These are phyloP conservation scores for Saccopteryx leptura DNA, from an alignment of 2,113 vertebrate genomes.

Conservation along the genomic window DNA sequence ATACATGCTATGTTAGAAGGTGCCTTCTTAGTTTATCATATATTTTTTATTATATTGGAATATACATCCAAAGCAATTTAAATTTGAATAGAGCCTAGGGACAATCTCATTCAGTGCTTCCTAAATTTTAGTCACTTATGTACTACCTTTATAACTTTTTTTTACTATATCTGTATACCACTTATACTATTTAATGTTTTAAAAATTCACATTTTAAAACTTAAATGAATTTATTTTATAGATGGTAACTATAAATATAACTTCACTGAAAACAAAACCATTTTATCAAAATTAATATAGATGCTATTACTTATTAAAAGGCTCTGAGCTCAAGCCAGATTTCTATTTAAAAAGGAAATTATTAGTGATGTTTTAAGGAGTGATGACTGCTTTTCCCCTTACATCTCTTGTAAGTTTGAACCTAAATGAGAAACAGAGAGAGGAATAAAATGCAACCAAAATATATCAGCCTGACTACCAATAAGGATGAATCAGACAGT, in stretches of 20 bases:
- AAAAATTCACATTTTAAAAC: constrained; percentile 57
- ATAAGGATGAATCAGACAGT: not conserved
- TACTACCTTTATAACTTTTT: constrained; percentile 26
- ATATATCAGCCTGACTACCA: not conserved
- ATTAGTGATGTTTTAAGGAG: not conserved
- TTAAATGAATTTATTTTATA: constrained; percentile 56
- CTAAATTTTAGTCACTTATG: constrained; percentile 47
- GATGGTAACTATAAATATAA: constrained; percentile 31
- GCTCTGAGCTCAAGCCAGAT: not conserved
- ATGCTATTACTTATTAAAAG: not conserved
- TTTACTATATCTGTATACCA: not conserved
- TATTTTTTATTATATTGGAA: constrained; percentile 19
- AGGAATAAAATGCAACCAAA: constrained; percentile 21
- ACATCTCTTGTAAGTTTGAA: not conserved
- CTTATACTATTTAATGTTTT: constrained; percentile 15
- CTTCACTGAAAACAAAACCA: constrained; percentile 37
- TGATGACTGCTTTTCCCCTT: constrained; percentile 28
- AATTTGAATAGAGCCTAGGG: not conserved
- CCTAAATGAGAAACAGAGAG: not conserved
- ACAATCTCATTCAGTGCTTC: constrained; percentile 33
- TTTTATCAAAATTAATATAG: constrained; percentile 21
- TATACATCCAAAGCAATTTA: constrained; percentile 44
- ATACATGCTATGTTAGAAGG: not conserved
- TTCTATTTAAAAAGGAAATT: constrained; percentile 34
- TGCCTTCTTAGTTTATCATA: not conserved